Base-by-base conservation (phyloP, 2,888 invertebrate genomes). In the Clanis bilineata region DNA sequence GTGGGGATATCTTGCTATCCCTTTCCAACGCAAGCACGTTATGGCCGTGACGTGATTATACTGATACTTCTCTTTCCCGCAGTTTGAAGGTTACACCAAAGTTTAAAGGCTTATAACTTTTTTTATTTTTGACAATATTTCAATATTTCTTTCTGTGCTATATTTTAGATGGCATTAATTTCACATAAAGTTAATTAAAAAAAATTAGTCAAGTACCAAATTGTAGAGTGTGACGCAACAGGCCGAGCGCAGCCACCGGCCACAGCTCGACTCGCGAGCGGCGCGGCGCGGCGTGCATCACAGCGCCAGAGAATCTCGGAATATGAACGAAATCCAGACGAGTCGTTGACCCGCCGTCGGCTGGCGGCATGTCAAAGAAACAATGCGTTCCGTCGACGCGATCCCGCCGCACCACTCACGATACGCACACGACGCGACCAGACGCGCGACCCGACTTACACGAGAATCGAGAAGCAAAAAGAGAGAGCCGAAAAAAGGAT, bases 251-350 rank as follows among this genome's bases (percentile, higher is more conserved):
- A 68, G 67, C 68, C 70, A 71, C 66, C 62, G 68, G 60, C 64
- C 61, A 60, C 68, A 60, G 64, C 70, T 58, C 62, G n/a, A n/a
- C 69, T 65, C 67, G 68, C 71, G 68, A 51, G n/a, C 63, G 68
- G 62, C 67, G 69, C 67, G 66, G 65, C 41, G 44, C 61, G n/a
- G n/a, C 60, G 59, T 59, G 58, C 56, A 61, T 58, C 55, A 32
- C 28, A 32, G 54, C 61, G 61, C 62, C 45, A 61, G 78, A 73
- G 80, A 80, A 83, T 83, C 79, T 85, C 82, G 75, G 82, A 70
- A 82, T 83, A 82, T 83, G 87, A 82, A 88, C 88, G 88, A 88
- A 90, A 90, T 90, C 86, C 90, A 82, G 84, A 82, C 84, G 88
- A 85, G 89, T 86, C 90, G 81, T 83, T 84, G 88, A 90, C 90